phyloP scores from a whole-genome alignment of 2,797 vertebrate species.

The Sparus aurata region DNA sequence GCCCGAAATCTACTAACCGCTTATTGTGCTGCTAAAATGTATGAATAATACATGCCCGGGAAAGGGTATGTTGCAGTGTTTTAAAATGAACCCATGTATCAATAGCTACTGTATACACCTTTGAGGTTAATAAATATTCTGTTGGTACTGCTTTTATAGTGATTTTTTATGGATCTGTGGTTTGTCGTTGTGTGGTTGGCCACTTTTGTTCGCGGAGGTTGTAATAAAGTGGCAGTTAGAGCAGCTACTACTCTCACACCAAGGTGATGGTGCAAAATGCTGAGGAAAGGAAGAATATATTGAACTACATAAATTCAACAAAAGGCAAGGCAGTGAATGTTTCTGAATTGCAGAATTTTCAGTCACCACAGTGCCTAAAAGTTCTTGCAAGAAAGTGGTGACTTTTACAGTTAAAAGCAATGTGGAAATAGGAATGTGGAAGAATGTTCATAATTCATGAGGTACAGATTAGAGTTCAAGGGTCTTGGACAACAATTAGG shows the following conservation, averaged over 20 bases:
- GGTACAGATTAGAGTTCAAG: background rate
- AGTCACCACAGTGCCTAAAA: background rate
- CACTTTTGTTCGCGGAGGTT: slow-evolving; percentile 59
- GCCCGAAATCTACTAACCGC: slow-evolving; percentile 75
- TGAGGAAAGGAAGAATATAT: slow-evolving; percentile 23
- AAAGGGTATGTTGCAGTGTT: slow-evolving; percentile 64
- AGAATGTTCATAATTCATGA: slow-evolving; percentile 2
- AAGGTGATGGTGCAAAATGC: slow-evolving; percentile 35
- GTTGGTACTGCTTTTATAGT: slow-evolving; percentile 51
- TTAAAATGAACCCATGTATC: slow-evolving; percentile 70
- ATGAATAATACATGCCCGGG: slow-evolving; percentile 79
- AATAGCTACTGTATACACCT: slow-evolving; percentile 61
- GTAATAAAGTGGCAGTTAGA: slow-evolving; percentile 54
- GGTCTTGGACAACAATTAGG: background rate
- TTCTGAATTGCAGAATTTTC: slow-evolving; percentile 36
- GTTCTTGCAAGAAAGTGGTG: slow-evolving; percentile 1
- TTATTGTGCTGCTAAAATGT: slow-evolving; percentile 78
- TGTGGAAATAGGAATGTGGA: background rate
- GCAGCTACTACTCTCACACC: slow-evolving; percentile 13
- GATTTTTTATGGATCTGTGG: slow-evolving; percentile 70
- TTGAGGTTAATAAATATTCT: slow-evolving; percentile 70
- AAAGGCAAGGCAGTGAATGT: background rate
- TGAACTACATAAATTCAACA: slow-evolving; percentile 15
- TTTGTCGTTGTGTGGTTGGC: slow-evolving; percentile 53
- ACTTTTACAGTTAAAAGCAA: background rate